Evolutionary conservation across 1,140 invertebrate species (phyloP).

Genomic region (Melanaphis sacchari): DNA sequence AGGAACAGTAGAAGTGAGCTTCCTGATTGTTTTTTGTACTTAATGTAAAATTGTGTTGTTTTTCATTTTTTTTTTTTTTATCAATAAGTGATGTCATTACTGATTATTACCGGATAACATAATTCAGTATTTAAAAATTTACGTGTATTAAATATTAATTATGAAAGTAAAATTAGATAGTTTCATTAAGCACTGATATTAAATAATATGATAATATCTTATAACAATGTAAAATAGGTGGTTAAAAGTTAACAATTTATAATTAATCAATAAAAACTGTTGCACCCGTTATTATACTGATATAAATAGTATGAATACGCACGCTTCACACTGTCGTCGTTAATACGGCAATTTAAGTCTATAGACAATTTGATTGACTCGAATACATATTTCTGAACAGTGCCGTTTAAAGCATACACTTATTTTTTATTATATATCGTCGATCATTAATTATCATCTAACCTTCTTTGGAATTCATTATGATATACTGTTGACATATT

Average conservation of each 20-base stretch:
- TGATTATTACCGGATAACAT: no score
- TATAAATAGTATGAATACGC: neutral
- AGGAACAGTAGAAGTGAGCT: neutral
- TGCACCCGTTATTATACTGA: neutral
- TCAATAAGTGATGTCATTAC: no score
- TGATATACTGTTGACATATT: neutral
- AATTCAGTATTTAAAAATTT: no score
- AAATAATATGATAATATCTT: neutral
- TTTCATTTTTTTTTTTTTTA: neutral
- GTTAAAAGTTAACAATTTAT: neutral
- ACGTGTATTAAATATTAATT: neutral
- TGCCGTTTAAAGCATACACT: neutral
- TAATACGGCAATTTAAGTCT: neutral
- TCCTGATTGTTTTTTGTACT: neutral
- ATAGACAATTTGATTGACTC: neutral
- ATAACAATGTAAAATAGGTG: neutral
- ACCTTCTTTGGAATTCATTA: neutral
- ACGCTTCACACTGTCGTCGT: neutral
- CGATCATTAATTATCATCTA: neutral
- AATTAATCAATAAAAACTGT: neutral
- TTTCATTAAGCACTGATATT: neutral
- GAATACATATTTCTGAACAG: neutral
- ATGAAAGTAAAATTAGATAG: neutral
- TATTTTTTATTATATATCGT: neutral
- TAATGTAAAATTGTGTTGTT: rapidly evolving